These are phyloP conservation scores for Sphaeridia pumilis DNA, from an alignment of 2,888 invertebrate species.

Conservation along the genomic window DNA sequence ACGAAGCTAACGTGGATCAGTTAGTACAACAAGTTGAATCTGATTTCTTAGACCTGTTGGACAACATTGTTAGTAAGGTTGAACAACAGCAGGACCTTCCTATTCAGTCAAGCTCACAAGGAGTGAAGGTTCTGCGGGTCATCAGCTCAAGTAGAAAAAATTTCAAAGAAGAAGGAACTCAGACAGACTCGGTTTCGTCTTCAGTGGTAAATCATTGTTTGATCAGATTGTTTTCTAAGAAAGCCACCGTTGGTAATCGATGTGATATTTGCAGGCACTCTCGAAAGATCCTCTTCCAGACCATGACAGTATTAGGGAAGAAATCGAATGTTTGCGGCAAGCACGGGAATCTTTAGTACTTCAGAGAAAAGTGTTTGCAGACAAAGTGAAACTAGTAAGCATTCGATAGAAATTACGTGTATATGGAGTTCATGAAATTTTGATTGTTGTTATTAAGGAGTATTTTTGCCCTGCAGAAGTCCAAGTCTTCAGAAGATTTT, in stretches of 20 bases:
- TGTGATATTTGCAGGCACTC: too few species aligned
- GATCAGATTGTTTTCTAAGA: too few species aligned
- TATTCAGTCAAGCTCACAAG: too few species aligned
- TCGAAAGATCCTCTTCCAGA: too few species aligned
- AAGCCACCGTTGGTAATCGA: too few species aligned
- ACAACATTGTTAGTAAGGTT: slow-evolving; percentile 3
- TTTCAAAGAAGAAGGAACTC: slow-evolving; percentile 13
- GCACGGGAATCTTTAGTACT: slow-evolving; percentile 66
- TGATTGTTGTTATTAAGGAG: too few species aligned
- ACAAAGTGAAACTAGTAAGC: slow-evolving; percentile 53
- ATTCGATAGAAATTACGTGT: too few species aligned
- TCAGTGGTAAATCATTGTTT: too few species aligned
- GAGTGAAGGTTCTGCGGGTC: background rate
- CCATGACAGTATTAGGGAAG: slow-evolving; percentile 45
- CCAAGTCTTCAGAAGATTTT: slow-evolving; percentile 15
- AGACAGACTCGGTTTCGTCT: too few species aligned
- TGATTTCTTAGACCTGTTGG: slow-evolving; percentile 8
- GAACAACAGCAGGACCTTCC: slow-evolving; percentile 9
- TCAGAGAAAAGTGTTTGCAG: slow-evolving; percentile 60
- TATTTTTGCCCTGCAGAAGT: too few species aligned
- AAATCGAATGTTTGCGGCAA: slow-evolving; percentile 65
- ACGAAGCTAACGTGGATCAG: slow-evolving; percentile 2
- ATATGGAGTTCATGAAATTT: too few species aligned
- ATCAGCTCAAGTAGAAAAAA: background rate
- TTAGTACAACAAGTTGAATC: slow-evolving; percentile 10